Base-by-base conservation (phyloP, 2,888 invertebrate species). In the Steinernema scapterisci region DNA sequence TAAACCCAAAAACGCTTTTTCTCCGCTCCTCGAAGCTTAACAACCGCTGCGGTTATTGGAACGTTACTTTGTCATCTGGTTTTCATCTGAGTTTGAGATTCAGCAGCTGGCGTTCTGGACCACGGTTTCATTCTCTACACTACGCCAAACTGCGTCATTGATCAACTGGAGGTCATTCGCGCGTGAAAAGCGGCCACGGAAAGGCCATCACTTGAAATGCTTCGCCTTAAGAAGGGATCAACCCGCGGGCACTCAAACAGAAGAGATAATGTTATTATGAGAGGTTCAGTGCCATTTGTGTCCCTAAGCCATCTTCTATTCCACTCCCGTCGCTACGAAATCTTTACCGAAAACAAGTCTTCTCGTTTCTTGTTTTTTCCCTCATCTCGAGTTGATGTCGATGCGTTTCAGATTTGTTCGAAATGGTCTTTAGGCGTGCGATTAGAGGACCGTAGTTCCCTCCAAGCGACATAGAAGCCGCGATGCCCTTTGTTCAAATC, bases 151-250 rank as follows among this genome's bases (percentile, higher is more conserved):
- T 54, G 21, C 23, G 23, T 54, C 54, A 54, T 54, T 54, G 54
- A 54, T 54, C 54, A 54, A 11, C 23, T 2, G 3, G 54, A 21
- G 54, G 54, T 21, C 54, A 54, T 11, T 54, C 23, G 25, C 21
- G 54, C 54, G 54, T 54, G 54, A 54, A 54, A 54, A 25, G 54
- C 5, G 54, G 5, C 23, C 54, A 19, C 25, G 54, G 21, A 5
- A 6, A 23, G 25, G 23, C 54, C 54, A 54, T 54, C 54, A 54
- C 54, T 19, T 23, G 54, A 25, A 54, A 54, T 23, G 54, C 54
- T n/a, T n/a, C n/a, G n/a, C n/a, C 51, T 54, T 54, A 54, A 54
- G 54, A 23, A 54, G 54, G 54, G 54, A 54, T 54, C 54, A 25
- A 54, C 54, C 54, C 23, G 25, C 2, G 23, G 25, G 5, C 54